These are phyloP conservation scores for Drepanosiphum platanoidis DNA, from an alignment of 2,888 invertebrate species.

Conservation along the genomic window DNA sequence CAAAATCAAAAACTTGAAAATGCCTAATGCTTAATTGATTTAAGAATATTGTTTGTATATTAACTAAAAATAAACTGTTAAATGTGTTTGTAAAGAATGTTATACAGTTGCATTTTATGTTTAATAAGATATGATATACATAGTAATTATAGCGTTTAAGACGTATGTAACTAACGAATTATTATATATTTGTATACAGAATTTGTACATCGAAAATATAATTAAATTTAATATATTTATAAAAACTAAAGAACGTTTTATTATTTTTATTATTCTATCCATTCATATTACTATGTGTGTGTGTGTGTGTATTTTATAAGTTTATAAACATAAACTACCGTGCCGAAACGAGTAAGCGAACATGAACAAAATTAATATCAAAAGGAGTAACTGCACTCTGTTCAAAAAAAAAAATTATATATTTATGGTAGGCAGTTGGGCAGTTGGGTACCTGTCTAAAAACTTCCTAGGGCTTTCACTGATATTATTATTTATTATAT, in stretches of 20 bases:
- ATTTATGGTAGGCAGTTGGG: too few relatives aligned
- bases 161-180: constrained; percentile 43
- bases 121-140: constrained; percentile 4
- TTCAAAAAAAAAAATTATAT: too few relatives aligned
- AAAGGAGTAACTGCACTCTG: too few relatives aligned
- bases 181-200: constrained; percentile 28
- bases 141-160: constrained; percentile 13
- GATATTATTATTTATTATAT: too few relatives aligned
- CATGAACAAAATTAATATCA: too few relatives aligned
- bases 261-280: neutral
- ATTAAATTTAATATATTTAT: constrained; percentile 51
- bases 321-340: too few relatives aligned
- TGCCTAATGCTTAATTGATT: constrained; percentile 16
- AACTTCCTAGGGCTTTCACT: too few relatives aligned
- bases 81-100: constrained; percentile 28
- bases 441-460: too few relatives aligned
- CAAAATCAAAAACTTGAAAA: constrained; percentile 33
- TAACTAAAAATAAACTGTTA: constrained; percentile 21
- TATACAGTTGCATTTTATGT: constrained; percentile 32
- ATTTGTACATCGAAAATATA: constrained; percentile 51
- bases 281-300: neutral
- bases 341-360: too few relatives aligned
- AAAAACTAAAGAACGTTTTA: neutral
- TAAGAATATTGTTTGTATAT: constrained; percentile 17
- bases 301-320: too few relatives aligned